Evolutionary conservation across 2,113 vertebrate genomes (phyloP), one percentile per base, ranked within the genome.

Genomic region (Hippocampus abdominalis): DNA sequence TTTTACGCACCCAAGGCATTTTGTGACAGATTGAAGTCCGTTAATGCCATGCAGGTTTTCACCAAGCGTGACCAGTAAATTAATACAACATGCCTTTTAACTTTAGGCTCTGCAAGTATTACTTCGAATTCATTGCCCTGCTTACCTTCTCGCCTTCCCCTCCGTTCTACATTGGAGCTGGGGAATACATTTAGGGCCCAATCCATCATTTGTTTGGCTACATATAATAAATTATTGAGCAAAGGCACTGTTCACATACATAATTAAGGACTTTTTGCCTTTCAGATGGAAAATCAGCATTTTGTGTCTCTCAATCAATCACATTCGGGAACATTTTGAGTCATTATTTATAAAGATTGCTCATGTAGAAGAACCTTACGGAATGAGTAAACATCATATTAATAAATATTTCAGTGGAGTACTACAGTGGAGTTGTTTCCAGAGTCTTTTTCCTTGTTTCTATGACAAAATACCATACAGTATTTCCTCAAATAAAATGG

Each of bases 11-110:
- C 77, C 66, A 67, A 79, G 69, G 79, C 80, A 62, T 83, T 86
- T 73, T 70, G 79, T 57, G 78, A 75, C 71, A 81, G 74, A 81
- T 82, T 80, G 73, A 78, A 74, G 71, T 72, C 79, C 36, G 71
- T 79, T 83, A 78, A 80, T 71, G 77, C 76, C 71, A 69, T 15
- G 60, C 62, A 21, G 21, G 69, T 75, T 83, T 81, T 83, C 77
- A 84, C 75, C 51, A 77, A 85, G 73, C 76, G 77, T 73, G 72
- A 80, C 63, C 71, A 78, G 83, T 80, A 82, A 84, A 87, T 83
- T n/a, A 87, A 86, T 83, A 79, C 83, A 80, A 81, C 67, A 87
- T 84, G 42, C 77, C 74, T 87, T 82, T 80, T 84, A 77, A 79
- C 66, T 77, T 64, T 69, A 66, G 73, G 62, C 69, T 73, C 75